Evolutionary conservation across 2,888 invertebrate species (phyloP).

Genomic region (Euplagia quadripunctaria): DNA sequence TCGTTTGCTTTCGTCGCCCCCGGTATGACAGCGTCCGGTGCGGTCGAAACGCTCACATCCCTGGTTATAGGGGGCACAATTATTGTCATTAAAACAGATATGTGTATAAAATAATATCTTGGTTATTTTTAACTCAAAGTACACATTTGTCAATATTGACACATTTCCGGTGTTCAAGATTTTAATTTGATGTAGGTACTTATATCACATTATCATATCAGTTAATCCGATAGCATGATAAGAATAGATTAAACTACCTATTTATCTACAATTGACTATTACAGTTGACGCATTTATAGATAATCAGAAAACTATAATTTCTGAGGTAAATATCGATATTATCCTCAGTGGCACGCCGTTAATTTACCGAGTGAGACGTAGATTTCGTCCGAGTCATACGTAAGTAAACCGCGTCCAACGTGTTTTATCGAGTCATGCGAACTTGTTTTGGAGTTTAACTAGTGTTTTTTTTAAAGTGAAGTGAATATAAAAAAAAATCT

Average conservation of each 20-base stretch:
- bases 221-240: background rate
- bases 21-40: too few relatives aligned
- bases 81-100: too few relatives aligned
- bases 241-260: background rate
- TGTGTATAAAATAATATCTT: too few relatives aligned
- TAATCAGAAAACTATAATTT: background rate
- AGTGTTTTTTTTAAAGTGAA: background rate
- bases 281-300: background rate
- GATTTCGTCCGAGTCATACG: background rate
- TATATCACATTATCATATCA: background rate
- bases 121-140: too few relatives aligned
- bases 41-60: too few relatives aligned
- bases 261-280: background rate
- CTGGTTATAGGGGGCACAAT: too few relatives aligned
- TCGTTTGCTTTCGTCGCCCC: too few relatives aligned
- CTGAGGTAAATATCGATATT: background rate
- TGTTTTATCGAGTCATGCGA: background rate
- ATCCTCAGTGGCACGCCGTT: slow-evolving; percentile 2
- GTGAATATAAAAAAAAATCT: background rate
- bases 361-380: slow-evolving; percentile 9
- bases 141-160: background rate
- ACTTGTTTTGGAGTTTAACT: background rate
- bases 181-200: background rate
- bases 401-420: background rate
- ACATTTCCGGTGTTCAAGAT: background rate